Evolutionary conservation across 2,888 invertebrate genomes (phyloP).

Genomic region (Beris chalybata): DNA sequence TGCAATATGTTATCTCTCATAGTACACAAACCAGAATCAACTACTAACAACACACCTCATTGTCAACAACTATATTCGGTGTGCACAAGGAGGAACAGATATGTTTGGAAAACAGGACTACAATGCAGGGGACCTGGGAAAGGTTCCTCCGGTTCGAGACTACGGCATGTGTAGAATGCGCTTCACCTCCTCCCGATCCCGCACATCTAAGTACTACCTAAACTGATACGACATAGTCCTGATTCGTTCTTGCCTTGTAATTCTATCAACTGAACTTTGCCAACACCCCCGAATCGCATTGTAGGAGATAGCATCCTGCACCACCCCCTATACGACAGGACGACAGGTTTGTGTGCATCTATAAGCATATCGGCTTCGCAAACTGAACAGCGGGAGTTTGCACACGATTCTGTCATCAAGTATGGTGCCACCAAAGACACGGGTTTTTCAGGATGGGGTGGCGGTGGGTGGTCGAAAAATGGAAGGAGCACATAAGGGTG

Average conservation of each 20-base stretch:
- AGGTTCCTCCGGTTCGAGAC: background rate
- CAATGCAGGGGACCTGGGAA: background rate
- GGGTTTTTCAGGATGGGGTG: too few species aligned
- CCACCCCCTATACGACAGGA: background rate
- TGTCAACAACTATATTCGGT: slow-evolving; percentile 31
- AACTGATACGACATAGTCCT: slow-evolving; percentile 5
- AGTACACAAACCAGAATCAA: slow-evolving; percentile 29
- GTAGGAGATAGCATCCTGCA: background rate
- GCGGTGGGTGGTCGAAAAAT: too few species aligned
- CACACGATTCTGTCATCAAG: too few species aligned
- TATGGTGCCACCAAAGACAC: too few species aligned
- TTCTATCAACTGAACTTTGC: slow-evolving; percentile 12
- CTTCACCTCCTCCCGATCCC: background rate
- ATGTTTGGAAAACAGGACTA: slow-evolving; percentile 18
- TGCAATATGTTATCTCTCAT: slow-evolving; percentile 38
- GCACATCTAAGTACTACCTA: background rate
- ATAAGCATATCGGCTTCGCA: too few species aligned
- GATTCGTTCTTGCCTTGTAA: slow-evolving; percentile 12
- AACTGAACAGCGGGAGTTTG: too few species aligned
- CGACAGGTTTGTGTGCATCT: background rate
- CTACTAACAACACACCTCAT: slow-evolving; percentile 31
- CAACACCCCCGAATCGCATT: background rate
- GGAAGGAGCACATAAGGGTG: too few species aligned
- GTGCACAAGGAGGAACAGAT: slow-evolving; percentile 27
- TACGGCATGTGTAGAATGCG: background rate